Percentiles rank a stretch among this genome's conserved stretches.
phyloP scores from a whole-genome alignment of 2,888 invertebrate genomes.

The Phragmatobia fuliginosa region DNA sequence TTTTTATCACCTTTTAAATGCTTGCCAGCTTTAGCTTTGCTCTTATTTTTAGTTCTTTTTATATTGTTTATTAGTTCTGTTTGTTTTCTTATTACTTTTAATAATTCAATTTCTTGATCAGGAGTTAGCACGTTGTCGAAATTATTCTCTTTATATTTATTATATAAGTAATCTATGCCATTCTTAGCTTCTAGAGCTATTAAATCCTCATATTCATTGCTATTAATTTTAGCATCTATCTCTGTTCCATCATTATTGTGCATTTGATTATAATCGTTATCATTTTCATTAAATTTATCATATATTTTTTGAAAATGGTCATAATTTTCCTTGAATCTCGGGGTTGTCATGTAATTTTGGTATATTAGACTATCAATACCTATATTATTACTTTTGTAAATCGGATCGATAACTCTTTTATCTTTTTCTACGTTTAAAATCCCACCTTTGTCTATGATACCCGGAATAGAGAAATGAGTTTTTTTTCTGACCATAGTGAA shows the following conservation, averaged over 20 bases:
- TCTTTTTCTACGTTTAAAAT: neutral
- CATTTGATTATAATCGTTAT: neutral
- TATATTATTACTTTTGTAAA: neutral
- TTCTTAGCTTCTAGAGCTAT: neutral
- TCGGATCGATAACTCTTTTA: neutral
- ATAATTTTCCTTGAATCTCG: neutral
- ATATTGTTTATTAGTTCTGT: constrained; percentile 48
- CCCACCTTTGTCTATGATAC: neutral
- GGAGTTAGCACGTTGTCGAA: constrained; percentile 4
- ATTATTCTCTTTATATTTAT: constrained; percentile 9
- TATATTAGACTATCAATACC: neutral
- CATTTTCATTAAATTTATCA: neutral
- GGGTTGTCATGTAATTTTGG: neutral
- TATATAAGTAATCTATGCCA: constrained; percentile 8
- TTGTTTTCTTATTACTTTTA: constrained; percentile 43
- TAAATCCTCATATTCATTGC: neutral
- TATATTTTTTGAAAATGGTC: neutral
- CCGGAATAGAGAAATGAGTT: constrained; percentile 47
- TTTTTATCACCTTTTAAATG: neutral
- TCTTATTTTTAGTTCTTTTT: constrained; percentile 22
- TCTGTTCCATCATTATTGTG: neutral
- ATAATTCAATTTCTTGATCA: constrained; percentile 13
- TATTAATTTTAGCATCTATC: neutral
- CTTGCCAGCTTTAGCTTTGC: neutral
- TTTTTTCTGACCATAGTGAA: constrained; percentile 52